A percentile compares a stretch with the other conserved stretches of the same genome.
phyloP scores from a whole-genome alignment of 2,797 vertebrate species.

The Mormyrops boulengeri region DNA sequence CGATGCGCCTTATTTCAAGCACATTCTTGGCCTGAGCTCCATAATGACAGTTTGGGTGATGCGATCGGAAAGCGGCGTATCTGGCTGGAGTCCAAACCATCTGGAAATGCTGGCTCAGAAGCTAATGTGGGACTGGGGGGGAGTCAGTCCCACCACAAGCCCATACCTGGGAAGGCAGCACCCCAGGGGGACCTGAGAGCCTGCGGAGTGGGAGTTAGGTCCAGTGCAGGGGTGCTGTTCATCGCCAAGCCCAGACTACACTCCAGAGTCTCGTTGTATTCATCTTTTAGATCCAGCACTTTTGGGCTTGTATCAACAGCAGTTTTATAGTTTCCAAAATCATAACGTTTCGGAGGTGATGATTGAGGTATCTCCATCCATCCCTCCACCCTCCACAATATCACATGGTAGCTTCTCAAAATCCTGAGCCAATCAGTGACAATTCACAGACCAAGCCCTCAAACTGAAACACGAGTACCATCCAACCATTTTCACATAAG shows the following conservation, averaged over 20 bases:
- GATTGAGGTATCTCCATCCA: not conserved
- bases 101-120: constrained; percentile 56
- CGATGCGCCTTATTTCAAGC: constrained; percentile 37
- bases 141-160: constrained; percentile 49
- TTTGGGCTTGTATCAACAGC: not conserved
- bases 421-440: not conserved
- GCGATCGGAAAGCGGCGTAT: constrained; percentile 43
- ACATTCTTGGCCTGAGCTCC: constrained; percentile 39
- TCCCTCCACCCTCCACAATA: not conserved
- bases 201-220: constrained; percentile 33
- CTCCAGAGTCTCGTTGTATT: constrained; percentile 28
- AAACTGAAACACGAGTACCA: not conserved
- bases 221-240: constrained; percentile 31
- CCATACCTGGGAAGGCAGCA: constrained; percentile 52
- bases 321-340: not conserved
- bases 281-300: not conserved
- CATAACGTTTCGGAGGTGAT: not conserved
- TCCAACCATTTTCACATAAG: not conserved
- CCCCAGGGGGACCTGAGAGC: constrained; percentile 52
- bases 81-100: constrained; percentile 52
- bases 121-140: constrained; percentile 41
- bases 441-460: not conserved
- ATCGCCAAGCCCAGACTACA: constrained; percentile 47
- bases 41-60: constrained; percentile 43
- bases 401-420: not conserved